phyloP scores from a whole-genome alignment of 1,140 invertebrate species.

The Drosophila equinoxialis region DNA sequence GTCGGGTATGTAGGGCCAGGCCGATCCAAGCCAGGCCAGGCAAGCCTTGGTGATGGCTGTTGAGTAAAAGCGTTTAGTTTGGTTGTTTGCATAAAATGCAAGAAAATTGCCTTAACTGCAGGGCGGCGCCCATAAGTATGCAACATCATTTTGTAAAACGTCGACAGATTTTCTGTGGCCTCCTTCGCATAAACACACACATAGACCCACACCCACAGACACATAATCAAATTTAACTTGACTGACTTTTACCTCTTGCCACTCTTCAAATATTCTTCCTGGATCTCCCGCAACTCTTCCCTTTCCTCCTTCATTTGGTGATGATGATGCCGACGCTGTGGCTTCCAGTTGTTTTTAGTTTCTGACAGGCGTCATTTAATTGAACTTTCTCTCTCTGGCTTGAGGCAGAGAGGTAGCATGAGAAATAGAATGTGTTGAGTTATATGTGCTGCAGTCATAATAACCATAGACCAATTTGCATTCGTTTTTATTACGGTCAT shows the following conservation, averaged over 20 bases:
- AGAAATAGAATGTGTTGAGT: background rate
- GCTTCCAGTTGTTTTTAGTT: conserved; percentile 24
- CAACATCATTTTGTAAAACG: conserved; percentile 56
- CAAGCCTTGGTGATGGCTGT: background rate
- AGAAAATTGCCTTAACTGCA: conserved; percentile 66
- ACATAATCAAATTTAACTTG: conserved; percentile 75
- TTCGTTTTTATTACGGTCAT: conserved; percentile 21
- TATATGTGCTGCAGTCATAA: conserved; percentile 2
- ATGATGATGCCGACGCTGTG: conserved; percentile 24
- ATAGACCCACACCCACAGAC: conserved; percentile 9
- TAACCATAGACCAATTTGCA: conserved; percentile 42
- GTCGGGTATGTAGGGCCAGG: conserved; percentile 51
- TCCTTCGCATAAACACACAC: conserved; percentile 1
- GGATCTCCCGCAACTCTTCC: background rate
- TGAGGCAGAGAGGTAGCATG: background rate
- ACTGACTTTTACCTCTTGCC: conserved; percentile 30
- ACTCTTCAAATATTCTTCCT: background rate
- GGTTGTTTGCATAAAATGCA: conserved; percentile 68
- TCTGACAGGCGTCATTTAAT: conserved; percentile 60
- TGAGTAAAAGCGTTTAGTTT: conserved; percentile 17
- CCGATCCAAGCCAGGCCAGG: conserved; percentile 27
- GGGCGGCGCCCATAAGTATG: conserved; percentile 27
- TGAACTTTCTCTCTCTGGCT: conserved; percentile 44
- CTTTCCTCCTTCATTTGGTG: conserved; percentile 2
- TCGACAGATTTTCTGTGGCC: conserved; percentile 63